Evolutionary conservation across 2,113 vertebrate genomes (phyloP).

Genomic region (Tor tambroides): DNA sequence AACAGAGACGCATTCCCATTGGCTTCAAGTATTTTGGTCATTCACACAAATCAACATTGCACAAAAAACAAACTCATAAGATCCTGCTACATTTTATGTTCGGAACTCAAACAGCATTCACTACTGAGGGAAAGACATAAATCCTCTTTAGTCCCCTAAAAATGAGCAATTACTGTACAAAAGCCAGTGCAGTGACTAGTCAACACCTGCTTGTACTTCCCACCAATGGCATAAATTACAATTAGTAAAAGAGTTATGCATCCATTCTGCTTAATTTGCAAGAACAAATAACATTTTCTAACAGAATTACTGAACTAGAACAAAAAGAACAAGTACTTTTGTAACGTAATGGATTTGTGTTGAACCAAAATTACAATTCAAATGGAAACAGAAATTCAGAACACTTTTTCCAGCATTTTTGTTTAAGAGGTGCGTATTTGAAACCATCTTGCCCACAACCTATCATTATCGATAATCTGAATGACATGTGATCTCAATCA

Average conservation of each 20-base stretch:
- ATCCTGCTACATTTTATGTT: too few species aligned
- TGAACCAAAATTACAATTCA: constrained; percentile 11
- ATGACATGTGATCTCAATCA: constrained; percentile 9
- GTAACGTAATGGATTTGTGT: constrained; percentile 9
- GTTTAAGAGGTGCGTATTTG: constrained; percentile 1
- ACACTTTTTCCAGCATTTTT: neutral
- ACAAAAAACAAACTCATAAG: too few species aligned
- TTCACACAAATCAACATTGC: too few species aligned
- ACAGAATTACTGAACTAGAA: neutral
- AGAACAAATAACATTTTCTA: neutral
- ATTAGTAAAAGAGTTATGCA: neutral
- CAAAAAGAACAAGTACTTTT: neutral
- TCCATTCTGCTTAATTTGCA: too few species aligned
- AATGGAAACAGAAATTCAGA: constrained; percentile 29
- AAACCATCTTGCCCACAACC: constrained; percentile 22
- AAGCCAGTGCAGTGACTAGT: neutral
- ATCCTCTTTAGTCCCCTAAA: too few species aligned
- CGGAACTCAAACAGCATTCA: too few species aligned
- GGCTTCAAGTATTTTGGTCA: too few species aligned
- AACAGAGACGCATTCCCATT: too few species aligned
- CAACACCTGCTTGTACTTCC: neutral
- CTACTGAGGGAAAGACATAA: too few species aligned
- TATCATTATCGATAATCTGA: constrained; percentile 30
- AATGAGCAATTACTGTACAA: neutral
- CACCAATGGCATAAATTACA: neutral